phyloP scores from a whole-genome alignment of 2,888 invertebrate species.

The Parascotia fuliginaria region DNA sequence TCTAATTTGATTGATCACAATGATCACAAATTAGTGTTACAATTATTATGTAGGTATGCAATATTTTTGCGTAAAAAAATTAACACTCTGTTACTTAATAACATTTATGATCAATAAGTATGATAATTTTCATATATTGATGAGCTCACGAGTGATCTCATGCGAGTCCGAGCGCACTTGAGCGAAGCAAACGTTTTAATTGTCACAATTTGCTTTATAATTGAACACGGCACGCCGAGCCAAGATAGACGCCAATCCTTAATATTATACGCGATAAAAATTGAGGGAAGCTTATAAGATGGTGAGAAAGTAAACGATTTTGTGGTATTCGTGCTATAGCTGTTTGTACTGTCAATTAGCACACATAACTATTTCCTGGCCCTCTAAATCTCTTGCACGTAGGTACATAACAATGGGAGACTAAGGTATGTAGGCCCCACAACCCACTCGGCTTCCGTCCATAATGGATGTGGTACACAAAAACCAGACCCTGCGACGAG shows the following conservation, averaged over 20 bases:
- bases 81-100: slow-evolving; percentile 34
- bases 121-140: slow-evolving; percentile 55
- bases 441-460: slow-evolving; percentile 61
- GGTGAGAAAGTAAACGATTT: slow-evolving; percentile 57
- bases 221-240: slow-evolving; percentile 44
- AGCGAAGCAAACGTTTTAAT: slow-evolving; percentile 64
- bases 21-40: slow-evolving; percentile 1
- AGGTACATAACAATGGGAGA: slow-evolving; percentile 52
- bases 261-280: slow-evolving; percentile 41
- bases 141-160: slow-evolving; percentile 77
- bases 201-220: slow-evolving; percentile 63
- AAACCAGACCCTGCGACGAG: slow-evolving; percentile 58
- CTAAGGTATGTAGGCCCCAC: slow-evolving; percentile 37
- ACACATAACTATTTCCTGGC: slow-evolving; percentile 65
- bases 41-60: background rate
- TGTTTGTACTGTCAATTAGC: slow-evolving; percentile 66
- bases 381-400: slow-evolving; percentile 54
- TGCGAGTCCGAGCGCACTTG: slow-evolving; percentile 45
- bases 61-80: slow-evolving; percentile 11
- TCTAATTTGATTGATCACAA: background rate
- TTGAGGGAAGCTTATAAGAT: slow-evolving; percentile 50
- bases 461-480: slow-evolving; percentile 59
- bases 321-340: slow-evolving; percentile 42
- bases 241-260: slow-evolving; percentile 15
- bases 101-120: slow-evolving; percentile 28